Evolutionary conservation across 2,888 invertebrate species (phyloP).

Genomic region (Dicranocentrus wangi): DNA sequence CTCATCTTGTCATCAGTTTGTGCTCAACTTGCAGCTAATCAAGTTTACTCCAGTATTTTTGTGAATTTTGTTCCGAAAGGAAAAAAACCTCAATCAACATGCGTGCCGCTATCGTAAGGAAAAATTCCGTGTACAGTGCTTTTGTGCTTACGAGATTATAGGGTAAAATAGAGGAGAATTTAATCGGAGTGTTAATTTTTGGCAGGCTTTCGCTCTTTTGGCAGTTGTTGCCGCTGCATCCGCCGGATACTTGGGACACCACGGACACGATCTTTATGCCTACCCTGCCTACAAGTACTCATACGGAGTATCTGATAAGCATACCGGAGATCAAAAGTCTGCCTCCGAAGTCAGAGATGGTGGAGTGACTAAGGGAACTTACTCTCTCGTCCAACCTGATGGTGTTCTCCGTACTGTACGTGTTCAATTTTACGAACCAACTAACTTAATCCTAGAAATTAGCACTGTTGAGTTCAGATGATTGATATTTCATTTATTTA

Average conservation of each 20-base stretch:
- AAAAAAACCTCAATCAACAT: conserved; percentile 40
- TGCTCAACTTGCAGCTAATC: no score
- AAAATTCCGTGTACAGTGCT: not conserved
- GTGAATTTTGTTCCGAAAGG: no score
- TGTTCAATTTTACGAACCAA: not conserved
- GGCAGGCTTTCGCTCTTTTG: conserved; percentile 49
- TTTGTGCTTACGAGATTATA: not conserved
- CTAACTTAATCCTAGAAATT: no score
- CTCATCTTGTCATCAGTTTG: no score
- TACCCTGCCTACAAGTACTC: conserved; percentile 61
- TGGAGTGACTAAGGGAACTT: conserved; percentile 54
- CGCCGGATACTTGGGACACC: conserved; percentile 17
- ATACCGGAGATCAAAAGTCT: conserved; percentile 64
- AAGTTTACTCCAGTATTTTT: no score
- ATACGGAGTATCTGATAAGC: conserved; percentile 58
- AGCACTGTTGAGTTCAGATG: no score
- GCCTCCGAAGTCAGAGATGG: conserved; percentile 59
- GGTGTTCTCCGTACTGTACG: conserved; percentile 14
- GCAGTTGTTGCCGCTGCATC: conserved; percentile 44
- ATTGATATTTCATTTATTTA: not conserved
- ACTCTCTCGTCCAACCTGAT: conserved; percentile 51
- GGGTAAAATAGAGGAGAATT: not conserved
- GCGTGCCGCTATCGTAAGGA: conserved; percentile 55
- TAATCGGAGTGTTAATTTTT: no score
- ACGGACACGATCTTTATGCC: conserved; percentile 49